Percentiles rank a stretch among this genome's conserved stretches.
phyloP scores from a whole-genome alignment of 2,888 invertebrate species.

The Cyrtodaria siliqua region DNA sequence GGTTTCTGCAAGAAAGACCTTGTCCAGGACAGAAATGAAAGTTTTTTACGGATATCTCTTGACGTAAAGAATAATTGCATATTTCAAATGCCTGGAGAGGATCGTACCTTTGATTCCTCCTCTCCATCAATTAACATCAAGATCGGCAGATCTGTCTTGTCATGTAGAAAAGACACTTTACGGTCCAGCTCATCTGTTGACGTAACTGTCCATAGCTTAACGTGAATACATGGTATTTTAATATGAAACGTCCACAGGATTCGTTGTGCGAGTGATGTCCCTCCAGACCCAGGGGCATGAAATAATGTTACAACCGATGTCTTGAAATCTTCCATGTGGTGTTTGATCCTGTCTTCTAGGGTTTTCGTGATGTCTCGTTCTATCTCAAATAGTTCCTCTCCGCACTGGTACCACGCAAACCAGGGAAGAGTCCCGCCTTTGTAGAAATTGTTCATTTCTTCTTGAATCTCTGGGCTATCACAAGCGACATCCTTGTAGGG shows the following conservation, averaged over 20 bases:
- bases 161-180: slow-evolving; percentile 46
- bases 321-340: slow-evolving; percentile 33
- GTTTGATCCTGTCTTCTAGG: slow-evolving; percentile 17
- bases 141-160: slow-evolving; percentile 51
- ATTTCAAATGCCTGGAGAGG: slow-evolving; percentile 22
- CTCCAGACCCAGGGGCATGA: slow-evolving; percentile 68
- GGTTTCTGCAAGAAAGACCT: slow-evolving; percentile 45
- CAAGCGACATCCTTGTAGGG: slow-evolving; percentile 20
- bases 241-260: slow-evolving; percentile 60
- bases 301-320: slow-evolving; percentile 47
- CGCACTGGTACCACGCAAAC: slow-evolving; percentile 53
- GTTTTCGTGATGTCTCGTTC: slow-evolving; percentile 47
- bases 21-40: slow-evolving; percentile 5
- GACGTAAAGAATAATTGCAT: slow-evolving; percentile 51
- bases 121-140: slow-evolving; percentile 65
- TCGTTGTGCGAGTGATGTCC: slow-evolving; percentile 64
- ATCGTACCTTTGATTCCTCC: slow-evolving; percentile 59
- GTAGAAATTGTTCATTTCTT: slow-evolving; percentile 60
- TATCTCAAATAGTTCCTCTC: slow-evolving; percentile 40
- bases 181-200: slow-evolving; percentile 31
- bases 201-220: slow-evolving; percentile 27
- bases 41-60: slow-evolving; percentile 50
- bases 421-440: slow-evolving; percentile 63
- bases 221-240: slow-evolving; percentile 56
- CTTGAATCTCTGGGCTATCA: slow-evolving; percentile 37